Base-by-base conservation (phyloP, 2,113 vertebrate genomes). In the Piaya cayana region DNA sequence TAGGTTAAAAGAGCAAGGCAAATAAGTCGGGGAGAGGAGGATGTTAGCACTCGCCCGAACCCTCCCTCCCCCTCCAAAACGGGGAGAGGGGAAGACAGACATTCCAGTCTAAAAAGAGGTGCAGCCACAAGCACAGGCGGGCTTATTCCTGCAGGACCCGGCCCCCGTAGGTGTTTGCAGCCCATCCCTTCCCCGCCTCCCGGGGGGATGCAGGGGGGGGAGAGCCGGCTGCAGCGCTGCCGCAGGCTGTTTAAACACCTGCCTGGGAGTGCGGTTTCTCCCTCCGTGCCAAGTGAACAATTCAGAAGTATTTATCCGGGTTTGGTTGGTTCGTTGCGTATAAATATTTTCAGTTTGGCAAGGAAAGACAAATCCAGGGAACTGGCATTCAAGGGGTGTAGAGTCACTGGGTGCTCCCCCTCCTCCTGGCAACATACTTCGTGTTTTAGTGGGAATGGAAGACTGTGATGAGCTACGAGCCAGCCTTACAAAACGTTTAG, bases 251-350 rank as follows among this genome's bases (percentile, higher is more conserved):
- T 71, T 37, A 14, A 71, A 80, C 91, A 92, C 86, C 88, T 94
- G 92, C 83, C 83, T 3, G 16, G 0, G 11, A 45, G 58, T 0
- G 50, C 17, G 8, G 45, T 1, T 42, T 4, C 50, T 8, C 36
- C 9, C 21, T 9, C 19, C 4, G 2, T 17, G 78, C 85, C 92
- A 3, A 20, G 50, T 2, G 53, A 68, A 6, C 14, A 1, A 5
- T 10, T 15, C 0, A 17, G 23, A 26, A 59, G 21, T 1, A 0
- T 47, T 67, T 37, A 55, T 9, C 55, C 4, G 20, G 6, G 29
- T 37, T 72, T 19, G 5, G 8, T 6, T 22, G 55, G 17, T 64
- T 60, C 22, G 65, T 34, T 23, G 80, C 1, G 45, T 36, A 2
- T 37, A 37, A 13, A 5, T 34, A 5, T 30, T 34, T 70, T 34